These are phyloP conservation scores for Atta colombica DNA, from an alignment of 1,140 invertebrate species.

Conservation along the genomic window DNA sequence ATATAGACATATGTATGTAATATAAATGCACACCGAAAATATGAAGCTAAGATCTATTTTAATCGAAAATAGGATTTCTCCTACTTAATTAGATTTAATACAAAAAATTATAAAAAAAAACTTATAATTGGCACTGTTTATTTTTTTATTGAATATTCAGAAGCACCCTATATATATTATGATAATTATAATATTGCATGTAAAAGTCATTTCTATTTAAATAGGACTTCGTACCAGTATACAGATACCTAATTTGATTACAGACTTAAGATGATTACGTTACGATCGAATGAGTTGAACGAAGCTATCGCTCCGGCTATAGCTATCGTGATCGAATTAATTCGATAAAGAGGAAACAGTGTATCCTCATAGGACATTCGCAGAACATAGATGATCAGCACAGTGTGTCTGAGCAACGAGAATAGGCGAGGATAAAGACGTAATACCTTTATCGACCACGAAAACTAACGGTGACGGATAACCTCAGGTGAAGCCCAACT, in stretches of 20 bases:
- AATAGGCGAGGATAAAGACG: constrained; percentile 7
- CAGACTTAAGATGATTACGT: constrained; percentile 27
- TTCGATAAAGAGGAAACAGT: constrained; percentile 40
- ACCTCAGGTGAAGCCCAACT: not conserved
- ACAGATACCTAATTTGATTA: constrained; percentile 8
- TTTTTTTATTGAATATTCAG: not conserved
- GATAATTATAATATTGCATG: not conserved
- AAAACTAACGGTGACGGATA: constrained; percentile 31
- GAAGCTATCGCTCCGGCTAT: not conserved
- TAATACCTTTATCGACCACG: constrained; percentile 37
- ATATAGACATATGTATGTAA: too few relatives aligned
- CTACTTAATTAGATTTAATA: not conserved
- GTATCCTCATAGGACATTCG: constrained; percentile 34
- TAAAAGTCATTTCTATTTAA: not conserved
- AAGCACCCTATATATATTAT: not conserved
- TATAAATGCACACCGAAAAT: too few relatives aligned
- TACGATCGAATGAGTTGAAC: not conserved
- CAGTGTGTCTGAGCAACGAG: constrained; percentile 46
- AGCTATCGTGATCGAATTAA: constrained; percentile 40
- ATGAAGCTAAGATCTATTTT: too few relatives aligned
- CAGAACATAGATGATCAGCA: constrained; percentile 23
- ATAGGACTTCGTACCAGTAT: not conserved
- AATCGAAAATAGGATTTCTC: too few relatives aligned
- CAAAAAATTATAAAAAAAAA: not conserved
- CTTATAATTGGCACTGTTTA: not conserved